phyloP scores from a whole-genome alignment of 2,797 vertebrate species.

The Enteromius radiatus region DNA sequence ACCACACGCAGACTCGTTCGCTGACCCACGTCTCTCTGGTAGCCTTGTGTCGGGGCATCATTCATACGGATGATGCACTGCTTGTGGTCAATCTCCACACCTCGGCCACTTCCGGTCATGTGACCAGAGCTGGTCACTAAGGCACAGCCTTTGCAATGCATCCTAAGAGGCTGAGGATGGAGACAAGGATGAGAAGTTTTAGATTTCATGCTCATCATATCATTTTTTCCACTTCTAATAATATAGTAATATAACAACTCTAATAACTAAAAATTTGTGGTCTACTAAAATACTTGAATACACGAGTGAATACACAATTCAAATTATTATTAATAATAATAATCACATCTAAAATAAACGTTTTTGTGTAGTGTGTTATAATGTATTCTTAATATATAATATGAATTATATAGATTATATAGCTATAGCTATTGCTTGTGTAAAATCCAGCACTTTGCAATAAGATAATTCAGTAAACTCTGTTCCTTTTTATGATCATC shows the following conservation, averaged over 20 bases:
- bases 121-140: constrained; percentile 96
- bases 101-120: constrained; percentile 85
- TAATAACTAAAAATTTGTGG: neutral
- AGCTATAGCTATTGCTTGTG: neutral
- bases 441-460: no score
- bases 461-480: no score
- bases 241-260: no score
- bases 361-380: no score
- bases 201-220: neutral
- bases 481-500: neutral
- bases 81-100: constrained; percentile 85
- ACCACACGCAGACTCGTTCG: constrained; percentile 93
- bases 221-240: neutral
- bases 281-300: no score
- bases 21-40: constrained; percentile 85
- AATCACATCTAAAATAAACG: no score
- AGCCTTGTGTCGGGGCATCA: constrained; percentile 88
- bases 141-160: constrained; percentile 91
- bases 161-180: constrained; percentile 85
- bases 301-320: no score
- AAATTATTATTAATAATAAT: no score
- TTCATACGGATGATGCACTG: constrained; percentile 99
- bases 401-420: no score
- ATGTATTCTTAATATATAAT: no score
- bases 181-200: neutral